A percentile compares a stretch with the other conserved stretches of the same genome.
Evolutionary conservation across 2,888 invertebrate species (phyloP).

Genomic region (Drosophila gaucha): DNA sequence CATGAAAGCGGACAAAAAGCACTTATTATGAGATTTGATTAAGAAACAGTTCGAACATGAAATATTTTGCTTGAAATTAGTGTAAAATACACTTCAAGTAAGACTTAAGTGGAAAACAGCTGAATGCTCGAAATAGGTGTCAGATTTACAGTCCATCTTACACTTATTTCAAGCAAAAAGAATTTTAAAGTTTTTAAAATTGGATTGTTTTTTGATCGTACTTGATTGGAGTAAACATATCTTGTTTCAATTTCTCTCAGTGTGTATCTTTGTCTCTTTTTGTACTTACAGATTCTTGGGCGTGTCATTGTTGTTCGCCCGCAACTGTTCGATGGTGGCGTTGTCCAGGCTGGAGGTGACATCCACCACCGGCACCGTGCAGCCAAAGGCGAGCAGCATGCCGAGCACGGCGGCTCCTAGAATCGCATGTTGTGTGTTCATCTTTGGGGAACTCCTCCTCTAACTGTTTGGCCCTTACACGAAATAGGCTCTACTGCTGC

Average conservation of each 20-base stretch:
- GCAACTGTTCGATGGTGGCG: slow-evolving; percentile 77
- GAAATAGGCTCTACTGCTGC: slow-evolving; percentile 7
- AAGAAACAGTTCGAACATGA: too few species aligned
- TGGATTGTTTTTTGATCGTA: neutral
- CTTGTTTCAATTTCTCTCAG: neutral
- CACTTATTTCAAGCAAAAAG: too few species aligned
- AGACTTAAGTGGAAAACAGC: too few species aligned
- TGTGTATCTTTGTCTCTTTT: neutral
- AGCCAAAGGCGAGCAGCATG: slow-evolving; percentile 64
- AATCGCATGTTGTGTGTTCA: slow-evolving; percentile 66
- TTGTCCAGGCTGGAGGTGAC: slow-evolving; percentile 77
- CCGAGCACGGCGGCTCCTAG: slow-evolving; percentile 71
- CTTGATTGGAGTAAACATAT: too few species aligned
- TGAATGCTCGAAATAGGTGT: too few species aligned
- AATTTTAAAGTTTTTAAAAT: too few species aligned
- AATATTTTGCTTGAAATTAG: too few species aligned
- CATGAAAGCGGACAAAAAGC: too few species aligned
- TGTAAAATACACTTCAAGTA: too few species aligned
- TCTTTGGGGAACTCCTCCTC: slow-evolving; percentile 27
- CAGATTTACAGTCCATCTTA: too few species aligned
- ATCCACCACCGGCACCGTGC: slow-evolving; percentile 78
- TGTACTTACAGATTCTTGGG: slow-evolving; percentile 83
- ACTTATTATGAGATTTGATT: too few species aligned
- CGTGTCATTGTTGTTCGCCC: slow-evolving; percentile 74
- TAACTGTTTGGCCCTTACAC: slow-evolving; percentile 1